phyloP scores from a whole-genome alignment of 2,888 invertebrate species.

The Harpalus rubripes region DNA sequence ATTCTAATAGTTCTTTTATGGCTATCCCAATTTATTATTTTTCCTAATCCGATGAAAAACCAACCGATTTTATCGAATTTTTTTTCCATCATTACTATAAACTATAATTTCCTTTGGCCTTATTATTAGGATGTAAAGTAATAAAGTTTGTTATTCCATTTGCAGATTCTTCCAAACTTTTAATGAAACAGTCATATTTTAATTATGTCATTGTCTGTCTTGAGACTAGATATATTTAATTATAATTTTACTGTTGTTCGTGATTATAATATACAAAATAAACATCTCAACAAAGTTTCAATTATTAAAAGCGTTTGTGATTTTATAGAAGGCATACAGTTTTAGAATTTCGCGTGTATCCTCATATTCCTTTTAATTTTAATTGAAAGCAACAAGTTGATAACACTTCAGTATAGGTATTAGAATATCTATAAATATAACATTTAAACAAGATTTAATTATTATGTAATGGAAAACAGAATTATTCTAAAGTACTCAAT shows the following conservation, averaged over 20 bases:
- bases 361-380: background rate
- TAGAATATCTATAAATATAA: constrained; percentile 19
- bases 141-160: too few species aligned
- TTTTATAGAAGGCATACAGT: background rate
- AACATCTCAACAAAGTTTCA: background rate
- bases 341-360: background rate
- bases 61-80: too few species aligned
- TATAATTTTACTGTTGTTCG: background rate
- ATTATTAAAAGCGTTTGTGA: background rate
- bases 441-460: background rate
- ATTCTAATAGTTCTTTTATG: too few species aligned
- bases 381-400: background rate
- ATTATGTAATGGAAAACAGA: background rate
- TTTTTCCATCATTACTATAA: too few species aligned
- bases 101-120: too few species aligned
- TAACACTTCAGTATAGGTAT: constrained; percentile 1
- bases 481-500: background rate
- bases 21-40: too few species aligned
- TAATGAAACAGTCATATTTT: background rate
- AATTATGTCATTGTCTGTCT: background rate
- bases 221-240: background rate
- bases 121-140: too few species aligned
- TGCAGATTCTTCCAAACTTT: too few species aligned
- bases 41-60: too few species aligned
- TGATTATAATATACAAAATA: background rate